Conservation (phyloP, 2,797 vertebrate species). For the Clarias platycephalus region DNA sequence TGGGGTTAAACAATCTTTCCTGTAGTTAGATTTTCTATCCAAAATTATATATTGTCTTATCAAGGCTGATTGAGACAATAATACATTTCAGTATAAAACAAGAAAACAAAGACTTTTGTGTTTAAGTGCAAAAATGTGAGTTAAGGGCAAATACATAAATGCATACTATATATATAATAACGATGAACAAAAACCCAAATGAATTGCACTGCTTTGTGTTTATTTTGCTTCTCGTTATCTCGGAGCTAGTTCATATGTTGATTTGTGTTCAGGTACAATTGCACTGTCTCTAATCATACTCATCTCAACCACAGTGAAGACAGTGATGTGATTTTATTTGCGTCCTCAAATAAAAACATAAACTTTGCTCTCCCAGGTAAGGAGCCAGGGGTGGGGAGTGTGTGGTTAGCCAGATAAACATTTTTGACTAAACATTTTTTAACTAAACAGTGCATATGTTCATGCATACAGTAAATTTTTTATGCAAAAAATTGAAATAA, state of each 20-base stretch:
- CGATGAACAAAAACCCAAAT: neutral
- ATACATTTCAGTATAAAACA: neutral
- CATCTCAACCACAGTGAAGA: neutral
- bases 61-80: neutral
- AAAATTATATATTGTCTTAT: neutral
- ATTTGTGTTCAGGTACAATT: constrained; percentile 6
- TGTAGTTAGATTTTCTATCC: neutral
- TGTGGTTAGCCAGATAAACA: neutral
- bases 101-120: neutral
- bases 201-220: neutral
- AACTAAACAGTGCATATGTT: neutral
- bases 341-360: neutral
- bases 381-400: neutral
- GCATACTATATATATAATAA: neutral
- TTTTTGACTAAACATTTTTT: neutral
- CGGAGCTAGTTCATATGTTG: neutral
- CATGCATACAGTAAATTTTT: constrained; percentile 10
- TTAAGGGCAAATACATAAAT: neutral
- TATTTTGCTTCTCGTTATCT: neutral
- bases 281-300: neutral
- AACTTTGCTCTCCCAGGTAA: neutral
- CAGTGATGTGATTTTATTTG: neutral
- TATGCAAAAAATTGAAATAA: constrained; percentile 13
- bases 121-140: neutral
- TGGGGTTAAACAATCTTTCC: neutral